These are phyloP conservation scores for Sarcophaga rosellei DNA, from an alignment of 2,888 invertebrate genomes.

Conservation along the genomic window DNA sequence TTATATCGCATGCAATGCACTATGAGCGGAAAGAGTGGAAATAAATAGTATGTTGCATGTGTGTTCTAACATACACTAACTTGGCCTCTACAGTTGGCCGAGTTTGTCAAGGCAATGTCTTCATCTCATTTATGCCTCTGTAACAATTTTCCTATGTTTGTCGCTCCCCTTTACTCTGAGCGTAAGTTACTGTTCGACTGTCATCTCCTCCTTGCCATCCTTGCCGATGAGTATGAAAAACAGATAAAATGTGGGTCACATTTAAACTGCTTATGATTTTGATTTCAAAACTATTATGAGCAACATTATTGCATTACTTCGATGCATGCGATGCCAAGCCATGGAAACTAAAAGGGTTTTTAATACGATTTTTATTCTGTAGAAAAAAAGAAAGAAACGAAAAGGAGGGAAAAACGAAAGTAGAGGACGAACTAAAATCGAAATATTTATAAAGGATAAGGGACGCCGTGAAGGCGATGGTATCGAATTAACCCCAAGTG, in stretches of 20 bases:
- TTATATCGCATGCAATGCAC: constrained; percentile 9
- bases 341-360: constrained; percentile 24
- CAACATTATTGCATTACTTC: constrained; percentile 9
- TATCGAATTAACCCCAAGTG: neutral
- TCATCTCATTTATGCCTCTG: neutral
- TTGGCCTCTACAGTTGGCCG: constrained; percentile 15
- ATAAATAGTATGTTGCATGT: neutral
- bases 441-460: neutral
- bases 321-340: neutral
- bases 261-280: constrained; percentile 52
- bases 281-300: constrained; percentile 17
- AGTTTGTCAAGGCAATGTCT: constrained; percentile 23
- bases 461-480: neutral
- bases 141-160: too few relatives aligned
- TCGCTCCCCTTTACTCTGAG: too few relatives aligned
- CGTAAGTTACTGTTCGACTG: neutral
- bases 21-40: neutral
- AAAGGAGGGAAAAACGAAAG: neutral
- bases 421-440: neutral
- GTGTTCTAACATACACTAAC: constrained; percentile 10
- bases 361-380: constrained; percentile 32
- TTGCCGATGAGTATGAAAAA: neutral
- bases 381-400: neutral
- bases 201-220: neutral
- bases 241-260: constrained; percentile 50